Percentiles rank a stretch among this genome's conserved stretches.
phyloP scores from a whole-genome alignment of 2,113 vertebrate genomes.

The Nycticryphes semicollaris region DNA sequence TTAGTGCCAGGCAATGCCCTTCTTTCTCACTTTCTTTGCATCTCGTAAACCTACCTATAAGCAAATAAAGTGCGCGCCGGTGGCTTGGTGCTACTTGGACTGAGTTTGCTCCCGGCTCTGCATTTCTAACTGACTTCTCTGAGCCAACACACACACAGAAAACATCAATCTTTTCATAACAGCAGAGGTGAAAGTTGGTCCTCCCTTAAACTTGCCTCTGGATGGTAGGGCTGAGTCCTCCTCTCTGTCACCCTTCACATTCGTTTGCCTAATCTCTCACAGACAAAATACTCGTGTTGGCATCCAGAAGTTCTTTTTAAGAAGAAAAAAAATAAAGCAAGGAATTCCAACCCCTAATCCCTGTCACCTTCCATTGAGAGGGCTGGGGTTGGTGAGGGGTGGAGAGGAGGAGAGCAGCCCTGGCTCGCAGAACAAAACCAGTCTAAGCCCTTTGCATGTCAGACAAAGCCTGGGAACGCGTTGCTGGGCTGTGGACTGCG shows the following conservation, averaged over 20 bases:
- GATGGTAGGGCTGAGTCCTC: neutral
- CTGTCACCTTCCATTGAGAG: neutral
- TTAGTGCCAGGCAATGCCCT: constrained; percentile 56
- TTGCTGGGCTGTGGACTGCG: neutral
- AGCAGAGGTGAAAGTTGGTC: neutral
- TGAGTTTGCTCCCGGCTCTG: neutral
- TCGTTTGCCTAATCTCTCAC: neutral
- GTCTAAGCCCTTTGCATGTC: neutral
- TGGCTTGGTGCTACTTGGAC: neutral
- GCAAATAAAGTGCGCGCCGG: neutral
- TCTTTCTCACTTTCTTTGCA: constrained; percentile 1
- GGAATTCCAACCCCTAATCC: neutral
- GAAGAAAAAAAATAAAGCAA: neutral
- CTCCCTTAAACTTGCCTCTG: neutral
- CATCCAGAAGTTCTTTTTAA: neutral
- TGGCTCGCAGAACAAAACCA: neutral
- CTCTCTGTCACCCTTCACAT: neutral
- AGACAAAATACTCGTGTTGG: neutral
- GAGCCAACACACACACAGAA: neutral
- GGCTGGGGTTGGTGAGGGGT: neutral
- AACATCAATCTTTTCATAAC: neutral
- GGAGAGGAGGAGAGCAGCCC: neutral
- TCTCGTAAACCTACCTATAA: neutral
- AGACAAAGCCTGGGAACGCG: constrained; percentile 31
- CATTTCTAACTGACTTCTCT: neutral